Percentiles rank a stretch among this genome's conserved stretches.
These are phyloP conservation scores for Ia io DNA, from an alignment of 2,113 vertebrate genomes.

Conservation along the genomic window DNA sequence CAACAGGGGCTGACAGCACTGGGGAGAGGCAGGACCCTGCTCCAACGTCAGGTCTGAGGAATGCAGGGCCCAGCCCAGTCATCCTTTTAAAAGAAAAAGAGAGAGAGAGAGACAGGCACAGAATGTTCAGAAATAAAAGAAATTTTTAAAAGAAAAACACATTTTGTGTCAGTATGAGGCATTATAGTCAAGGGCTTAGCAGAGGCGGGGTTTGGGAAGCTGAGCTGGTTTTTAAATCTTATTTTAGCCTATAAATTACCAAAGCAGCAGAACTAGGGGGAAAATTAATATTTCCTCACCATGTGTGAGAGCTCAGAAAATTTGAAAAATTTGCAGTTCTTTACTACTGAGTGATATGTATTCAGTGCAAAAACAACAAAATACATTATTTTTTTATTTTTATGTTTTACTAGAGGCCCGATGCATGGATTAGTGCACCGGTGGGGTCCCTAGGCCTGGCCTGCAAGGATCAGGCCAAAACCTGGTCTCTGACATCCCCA, in stretches of 20 bases:
- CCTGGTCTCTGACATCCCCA: no score
- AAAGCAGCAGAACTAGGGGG: background rate
- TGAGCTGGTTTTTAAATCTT: background rate
- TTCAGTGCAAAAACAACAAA: background rate
- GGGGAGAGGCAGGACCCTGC: background rate
- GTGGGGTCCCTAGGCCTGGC: no score
- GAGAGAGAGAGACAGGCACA: background rate
- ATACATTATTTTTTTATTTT: background rate
- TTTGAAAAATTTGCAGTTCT: background rate
- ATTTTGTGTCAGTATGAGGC: background rate
- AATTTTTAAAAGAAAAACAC: background rate
- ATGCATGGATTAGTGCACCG: no score
- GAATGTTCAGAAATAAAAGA: slow-evolving; percentile 39
- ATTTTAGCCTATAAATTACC: background rate
- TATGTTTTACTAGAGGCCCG: no score
- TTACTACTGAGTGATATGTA: background rate
- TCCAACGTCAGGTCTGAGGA: slow-evolving; percentile 4
- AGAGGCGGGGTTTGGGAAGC: background rate
- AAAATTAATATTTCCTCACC: background rate
- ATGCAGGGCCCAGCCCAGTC: background rate
- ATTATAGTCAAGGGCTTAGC: background rate
- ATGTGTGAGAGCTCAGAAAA: background rate
- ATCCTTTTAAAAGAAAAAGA: background rate
- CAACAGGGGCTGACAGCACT: accelerated
- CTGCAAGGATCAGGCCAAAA: no score